A percentile compares a stretch with the other conserved stretches of the same genome.
phyloP scores from a whole-genome alignment of 2,113 vertebrate genomes.

The Chlorodrepanis virens region DNA sequence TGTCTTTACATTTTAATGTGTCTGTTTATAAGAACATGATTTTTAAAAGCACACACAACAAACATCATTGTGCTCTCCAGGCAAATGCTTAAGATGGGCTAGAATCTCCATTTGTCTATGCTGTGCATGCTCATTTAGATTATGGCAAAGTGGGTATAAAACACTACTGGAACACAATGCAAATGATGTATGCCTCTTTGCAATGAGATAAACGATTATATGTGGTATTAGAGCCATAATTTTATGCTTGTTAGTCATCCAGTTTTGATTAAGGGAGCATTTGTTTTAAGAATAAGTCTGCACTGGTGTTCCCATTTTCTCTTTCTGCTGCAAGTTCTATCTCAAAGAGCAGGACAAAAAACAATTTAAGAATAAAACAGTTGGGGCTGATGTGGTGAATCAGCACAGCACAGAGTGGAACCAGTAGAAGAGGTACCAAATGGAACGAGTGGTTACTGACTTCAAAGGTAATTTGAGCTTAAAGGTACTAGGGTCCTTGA shows the following conservation, averaged over 20 bases:
- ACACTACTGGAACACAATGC: constrained; percentile 27
- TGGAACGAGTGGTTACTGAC: background rate
- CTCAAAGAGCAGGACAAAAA: background rate
- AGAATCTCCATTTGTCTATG: constrained; percentile 30
- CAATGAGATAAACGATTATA: constrained; percentile 45
- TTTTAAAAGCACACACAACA: background rate
- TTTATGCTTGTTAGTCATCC: constrained; percentile 55
- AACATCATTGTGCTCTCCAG: background rate
- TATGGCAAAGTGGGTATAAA: constrained; percentile 29
- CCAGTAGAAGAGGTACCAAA: background rate
- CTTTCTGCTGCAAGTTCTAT: background rate
- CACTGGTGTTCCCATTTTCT: background rate
- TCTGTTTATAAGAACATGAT: background rate
- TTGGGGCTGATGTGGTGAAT: background rate
- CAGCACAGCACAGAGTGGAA: background rate
- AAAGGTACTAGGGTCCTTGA: background rate
- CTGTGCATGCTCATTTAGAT: constrained; percentile 44
- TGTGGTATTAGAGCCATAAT: constrained; percentile 1
- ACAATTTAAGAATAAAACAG: background rate
- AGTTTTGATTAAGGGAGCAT: constrained; percentile 40
- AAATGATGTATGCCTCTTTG: constrained; percentile 37
- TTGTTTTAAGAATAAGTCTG: constrained; percentile 34
- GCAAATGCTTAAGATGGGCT: background rate
- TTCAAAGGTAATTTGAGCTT: background rate
- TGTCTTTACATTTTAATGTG: background rate